These are phyloP conservation scores for Ethmia dodecea DNA, from an alignment of 2,888 invertebrate genomes.

Conservation along the genomic window DNA sequence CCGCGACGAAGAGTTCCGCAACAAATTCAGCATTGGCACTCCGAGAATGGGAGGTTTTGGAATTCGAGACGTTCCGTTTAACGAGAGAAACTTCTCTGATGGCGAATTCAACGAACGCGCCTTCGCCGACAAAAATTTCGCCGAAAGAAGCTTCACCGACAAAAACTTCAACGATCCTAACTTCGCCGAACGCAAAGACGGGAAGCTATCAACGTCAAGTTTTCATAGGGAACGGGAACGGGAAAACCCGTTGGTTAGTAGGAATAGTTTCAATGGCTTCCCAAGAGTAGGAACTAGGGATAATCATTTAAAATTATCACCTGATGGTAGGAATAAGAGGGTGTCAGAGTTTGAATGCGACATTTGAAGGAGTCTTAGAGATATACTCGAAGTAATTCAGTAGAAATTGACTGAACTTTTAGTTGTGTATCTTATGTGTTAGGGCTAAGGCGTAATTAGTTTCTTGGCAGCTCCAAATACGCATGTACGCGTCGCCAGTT, in stretches of 20 bases:
- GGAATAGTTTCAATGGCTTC: constrained; percentile 71
- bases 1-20: constrained; percentile 62
- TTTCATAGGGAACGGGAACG: constrained; percentile 66
- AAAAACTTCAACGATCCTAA: constrained; percentile 41
- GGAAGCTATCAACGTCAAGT: constrained; percentile 67
- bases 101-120: constrained; percentile 62
- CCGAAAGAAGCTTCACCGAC: constrained; percentile 50
- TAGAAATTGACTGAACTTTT: constrained; percentile 18
- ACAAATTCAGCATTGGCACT: constrained; percentile 64
- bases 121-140: constrained; percentile 54
- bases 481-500: too few relatives aligned
- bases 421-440: too few relatives aligned
- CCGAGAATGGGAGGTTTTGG: constrained; percentile 72
- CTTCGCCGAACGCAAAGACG: constrained; percentile 56
- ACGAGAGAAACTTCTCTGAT: constrained; percentile 60
- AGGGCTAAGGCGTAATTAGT: too few relatives aligned
- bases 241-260: constrained; percentile 66
- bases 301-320: constrained; percentile 59
- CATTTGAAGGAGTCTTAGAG: constrained; percentile 43
- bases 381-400: constrained; percentile 1
- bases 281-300: constrained; percentile 62
- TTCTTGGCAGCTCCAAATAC: too few relatives aligned
- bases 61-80: constrained; percentile 64
- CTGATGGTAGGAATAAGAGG: constrained; percentile 72
- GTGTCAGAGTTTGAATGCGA: constrained; percentile 82